phyloP scores from a whole-genome alignment of 1,140 invertebrate species.

The Procambarus virginalis region DNA sequence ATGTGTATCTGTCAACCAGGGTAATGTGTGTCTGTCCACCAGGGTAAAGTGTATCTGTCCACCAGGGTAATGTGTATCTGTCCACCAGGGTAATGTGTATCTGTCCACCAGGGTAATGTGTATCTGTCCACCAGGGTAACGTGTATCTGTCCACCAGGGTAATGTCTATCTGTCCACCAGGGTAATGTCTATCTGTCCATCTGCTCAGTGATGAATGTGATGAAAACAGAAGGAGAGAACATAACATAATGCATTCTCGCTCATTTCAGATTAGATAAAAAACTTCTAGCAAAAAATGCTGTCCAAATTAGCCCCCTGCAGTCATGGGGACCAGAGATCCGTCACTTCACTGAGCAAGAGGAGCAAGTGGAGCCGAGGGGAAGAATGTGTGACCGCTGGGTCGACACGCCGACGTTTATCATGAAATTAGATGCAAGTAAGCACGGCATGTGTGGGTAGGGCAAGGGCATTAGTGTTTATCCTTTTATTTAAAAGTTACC shows the following conservation, averaged over 20 bases:
- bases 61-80: neutral
- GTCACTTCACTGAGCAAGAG: conserved; percentile 82
- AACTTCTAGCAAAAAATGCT: conserved; percentile 77
- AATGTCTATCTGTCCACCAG: too few species aligned
- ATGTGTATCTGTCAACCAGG: too few species aligned
- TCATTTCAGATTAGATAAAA: conserved; percentile 77
- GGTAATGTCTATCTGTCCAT: neutral
- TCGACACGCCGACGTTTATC: conserved; percentile 94
- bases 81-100: too few species aligned
- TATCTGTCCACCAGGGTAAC: too few species aligned
- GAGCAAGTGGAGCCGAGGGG: conserved; percentile 81
- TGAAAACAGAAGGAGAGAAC: too few species aligned
- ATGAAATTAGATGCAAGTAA: conserved; percentile 98
- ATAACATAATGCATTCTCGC: neutral
- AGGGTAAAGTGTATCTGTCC: too few species aligned
- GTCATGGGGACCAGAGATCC: conserved; percentile 96
- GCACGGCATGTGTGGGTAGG: conserved; percentile 71
- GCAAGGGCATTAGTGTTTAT: too few species aligned
- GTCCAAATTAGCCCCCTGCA: conserved; percentile 88
- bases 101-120: too few species aligned
- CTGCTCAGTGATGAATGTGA: too few species aligned
- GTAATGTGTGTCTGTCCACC: too few species aligned
- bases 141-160: too few species aligned
- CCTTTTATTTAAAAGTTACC: too few species aligned
- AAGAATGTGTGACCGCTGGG: conserved; percentile 86